Percentiles rank a stretch among this genome's conserved stretches.
These are phyloP conservation scores for Anorthoa munda DNA, from an alignment of 2,888 invertebrate species.

Conservation along the genomic window DNA sequence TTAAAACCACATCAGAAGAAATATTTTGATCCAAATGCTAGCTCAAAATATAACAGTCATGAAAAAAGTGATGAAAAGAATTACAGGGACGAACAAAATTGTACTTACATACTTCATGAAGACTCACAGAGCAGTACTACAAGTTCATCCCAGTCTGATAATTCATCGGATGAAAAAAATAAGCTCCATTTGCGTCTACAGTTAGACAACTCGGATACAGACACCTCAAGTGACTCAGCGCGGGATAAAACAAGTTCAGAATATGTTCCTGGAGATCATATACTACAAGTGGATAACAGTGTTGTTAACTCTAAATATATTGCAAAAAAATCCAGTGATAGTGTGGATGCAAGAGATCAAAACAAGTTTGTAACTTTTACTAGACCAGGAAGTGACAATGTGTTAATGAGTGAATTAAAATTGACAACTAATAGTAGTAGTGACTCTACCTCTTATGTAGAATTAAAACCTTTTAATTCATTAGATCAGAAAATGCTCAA, in stretches of 20 bases:
- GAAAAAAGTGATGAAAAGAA: slow-evolving; percentile 69
- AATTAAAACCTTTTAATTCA: slow-evolving; percentile 82
- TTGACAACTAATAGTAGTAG: slow-evolving; percentile 79
- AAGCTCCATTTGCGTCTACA: slow-evolving; percentile 84
- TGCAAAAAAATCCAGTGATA: slow-evolving; percentile 48
- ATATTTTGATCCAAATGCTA: slow-evolving; percentile 70
- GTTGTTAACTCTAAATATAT: slow-evolving; percentile 39
- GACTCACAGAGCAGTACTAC: slow-evolving; percentile 82
- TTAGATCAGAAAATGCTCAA: slow-evolving; percentile 81
- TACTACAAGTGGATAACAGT: slow-evolving; percentile 69
- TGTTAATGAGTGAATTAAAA: slow-evolving; percentile 72
- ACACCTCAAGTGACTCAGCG: slow-evolving; percentile 86
- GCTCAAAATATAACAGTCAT: slow-evolving; percentile 67
- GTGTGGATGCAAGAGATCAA: slow-evolving; percentile 55
- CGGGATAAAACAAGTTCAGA: slow-evolving; percentile 86
- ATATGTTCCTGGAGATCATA: slow-evolving; percentile 85
- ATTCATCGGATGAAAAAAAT: slow-evolving; percentile 87
- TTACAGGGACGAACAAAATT: slow-evolving; percentile 83
- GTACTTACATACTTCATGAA: slow-evolving; percentile 87
- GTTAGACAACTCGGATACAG: slow-evolving; percentile 87
- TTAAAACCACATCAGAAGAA: slow-evolving; percentile 70
- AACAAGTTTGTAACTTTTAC: slow-evolving; percentile 50
- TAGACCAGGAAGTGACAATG: slow-evolving; percentile 43
- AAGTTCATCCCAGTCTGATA: slow-evolving; percentile 86
- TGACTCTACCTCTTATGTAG: slow-evolving; percentile 86